These are phyloP conservation scores for Monodelphis domestica DNA, from an alignment of 2,797 vertebrate genomes.

Conservation along the genomic window DNA sequence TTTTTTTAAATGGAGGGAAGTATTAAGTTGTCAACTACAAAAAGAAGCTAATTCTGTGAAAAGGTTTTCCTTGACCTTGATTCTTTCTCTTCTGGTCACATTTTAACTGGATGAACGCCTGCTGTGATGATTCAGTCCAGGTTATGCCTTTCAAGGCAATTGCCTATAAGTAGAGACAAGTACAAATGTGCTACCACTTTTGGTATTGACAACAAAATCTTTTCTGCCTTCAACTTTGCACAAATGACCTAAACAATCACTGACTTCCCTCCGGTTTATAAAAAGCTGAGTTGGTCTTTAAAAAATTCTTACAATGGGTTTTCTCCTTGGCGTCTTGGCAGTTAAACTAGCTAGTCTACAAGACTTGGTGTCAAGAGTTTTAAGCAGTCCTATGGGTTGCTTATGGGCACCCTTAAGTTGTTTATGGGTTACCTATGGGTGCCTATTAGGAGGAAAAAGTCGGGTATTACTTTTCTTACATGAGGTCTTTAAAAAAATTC, in stretches of 20 bases:
- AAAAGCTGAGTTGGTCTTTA: neutral
- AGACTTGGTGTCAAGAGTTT: neutral
- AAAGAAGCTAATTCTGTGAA: neutral
- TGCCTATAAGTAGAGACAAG: neutral
- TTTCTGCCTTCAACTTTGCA: neutral
- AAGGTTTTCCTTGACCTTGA: neutral
- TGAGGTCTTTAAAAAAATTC: neutral
- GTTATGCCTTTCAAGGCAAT: neutral
- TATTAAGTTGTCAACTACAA: neutral
- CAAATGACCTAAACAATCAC: neutral
- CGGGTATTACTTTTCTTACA: neutral
- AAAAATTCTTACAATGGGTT: neutral
- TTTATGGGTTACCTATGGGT: neutral
- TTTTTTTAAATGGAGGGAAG: too few relatives aligned
- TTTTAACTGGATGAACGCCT: neutral
- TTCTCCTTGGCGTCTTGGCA: slow-evolving; percentile 17
- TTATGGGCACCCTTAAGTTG: neutral
- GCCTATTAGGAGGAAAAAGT: neutral
- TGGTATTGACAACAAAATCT: neutral
- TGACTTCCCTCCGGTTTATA: neutral
- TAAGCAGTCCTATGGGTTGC: neutral
- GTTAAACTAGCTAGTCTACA: neutral
- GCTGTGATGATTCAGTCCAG: neutral
- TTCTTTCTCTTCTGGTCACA: neutral
- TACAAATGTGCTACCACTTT: neutral